Percentiles rank a stretch among this genome's conserved stretches.
These are phyloP conservation scores for Molossus alvarezi DNA, from an alignment of 2,797 vertebrate genomes.

Conservation along the genomic window DNA sequence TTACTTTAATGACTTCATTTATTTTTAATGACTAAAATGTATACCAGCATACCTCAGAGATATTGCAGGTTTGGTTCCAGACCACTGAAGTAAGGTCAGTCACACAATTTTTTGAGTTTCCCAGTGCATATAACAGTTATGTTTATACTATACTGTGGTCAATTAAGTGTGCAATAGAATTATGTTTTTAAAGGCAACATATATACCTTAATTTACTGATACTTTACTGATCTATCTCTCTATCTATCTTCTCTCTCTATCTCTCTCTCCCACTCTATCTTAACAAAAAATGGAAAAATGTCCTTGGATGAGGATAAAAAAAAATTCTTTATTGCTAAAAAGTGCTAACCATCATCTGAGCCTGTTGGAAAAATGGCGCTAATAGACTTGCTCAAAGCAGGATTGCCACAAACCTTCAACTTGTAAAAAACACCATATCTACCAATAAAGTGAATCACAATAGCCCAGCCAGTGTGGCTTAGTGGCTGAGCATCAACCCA, in stretches of 20 bases:
- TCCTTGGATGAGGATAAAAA: too few relatives aligned
- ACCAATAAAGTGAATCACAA: not conserved
- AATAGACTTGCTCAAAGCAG: not conserved
- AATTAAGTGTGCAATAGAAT: not conserved
- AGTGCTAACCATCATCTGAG: not conserved
- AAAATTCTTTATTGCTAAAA: not conserved
- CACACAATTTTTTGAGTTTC: not conserved
- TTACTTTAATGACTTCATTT: conserved; percentile 43
- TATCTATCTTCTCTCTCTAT: too few relatives aligned
- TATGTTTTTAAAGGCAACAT: not conserved
- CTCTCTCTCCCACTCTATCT: too few relatives aligned
- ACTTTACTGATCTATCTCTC: too few relatives aligned
- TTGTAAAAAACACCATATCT: not conserved
- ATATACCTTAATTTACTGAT: not conserved
- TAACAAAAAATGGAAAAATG: too few relatives aligned
- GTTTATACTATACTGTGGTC: not conserved
- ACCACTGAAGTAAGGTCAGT: not conserved
- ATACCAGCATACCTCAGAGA: not conserved
- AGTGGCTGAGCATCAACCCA: too few relatives aligned
- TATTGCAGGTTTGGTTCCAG: not conserved
- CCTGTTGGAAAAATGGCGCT: not conserved
- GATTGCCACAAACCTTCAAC: not conserved
- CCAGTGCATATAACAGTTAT: not conserved
- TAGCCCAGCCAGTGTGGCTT: too few relatives aligned
- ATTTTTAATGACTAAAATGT: conserved; percentile 62